Conservation (phyloP, 2,113 vertebrate genomes). For the Alethe diademata region DNA sequence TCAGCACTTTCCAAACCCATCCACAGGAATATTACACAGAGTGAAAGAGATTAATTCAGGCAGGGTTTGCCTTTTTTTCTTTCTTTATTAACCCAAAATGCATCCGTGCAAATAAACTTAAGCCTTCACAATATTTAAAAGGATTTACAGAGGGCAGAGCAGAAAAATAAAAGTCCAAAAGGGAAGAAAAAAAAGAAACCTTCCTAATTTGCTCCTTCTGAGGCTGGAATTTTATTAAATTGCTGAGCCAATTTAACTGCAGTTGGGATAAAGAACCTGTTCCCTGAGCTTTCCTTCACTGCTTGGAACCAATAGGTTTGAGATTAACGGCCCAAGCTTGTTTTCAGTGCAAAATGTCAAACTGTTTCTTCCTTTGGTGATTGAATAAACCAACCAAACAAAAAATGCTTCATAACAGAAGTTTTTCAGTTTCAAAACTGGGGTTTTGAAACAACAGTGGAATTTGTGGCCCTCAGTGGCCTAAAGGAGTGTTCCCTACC, state of each 20-base stretch:
- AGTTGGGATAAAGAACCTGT: not conserved
- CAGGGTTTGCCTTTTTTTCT: not conserved
- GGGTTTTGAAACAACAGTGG: not conserved
- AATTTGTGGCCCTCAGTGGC: not conserved
- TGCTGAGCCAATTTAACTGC: not conserved
- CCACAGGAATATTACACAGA: not conserved
- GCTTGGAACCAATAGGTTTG: not conserved
- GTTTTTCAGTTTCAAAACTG: not conserved
- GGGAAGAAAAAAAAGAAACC: not conserved
- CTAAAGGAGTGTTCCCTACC: not conserved
- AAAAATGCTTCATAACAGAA: not conserved
- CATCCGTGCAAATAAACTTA: not conserved
- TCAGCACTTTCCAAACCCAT: not conserved
- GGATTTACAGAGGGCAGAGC: not conserved
- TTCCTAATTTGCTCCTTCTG: not conserved
- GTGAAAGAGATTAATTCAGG: not conserved
- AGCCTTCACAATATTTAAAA: not conserved
- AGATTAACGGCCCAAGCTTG: rapidly evolving
- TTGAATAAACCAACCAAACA: not conserved
- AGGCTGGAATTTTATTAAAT: not conserved
- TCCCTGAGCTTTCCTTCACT: not conserved
- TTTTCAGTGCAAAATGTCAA: not conserved
- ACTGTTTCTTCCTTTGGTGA: not conserved
- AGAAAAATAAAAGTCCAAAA: not conserved
- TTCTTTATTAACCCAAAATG: not conserved